Conservation (phyloP, 2,888 invertebrate species). For the Conistra vaccinii region DNA sequence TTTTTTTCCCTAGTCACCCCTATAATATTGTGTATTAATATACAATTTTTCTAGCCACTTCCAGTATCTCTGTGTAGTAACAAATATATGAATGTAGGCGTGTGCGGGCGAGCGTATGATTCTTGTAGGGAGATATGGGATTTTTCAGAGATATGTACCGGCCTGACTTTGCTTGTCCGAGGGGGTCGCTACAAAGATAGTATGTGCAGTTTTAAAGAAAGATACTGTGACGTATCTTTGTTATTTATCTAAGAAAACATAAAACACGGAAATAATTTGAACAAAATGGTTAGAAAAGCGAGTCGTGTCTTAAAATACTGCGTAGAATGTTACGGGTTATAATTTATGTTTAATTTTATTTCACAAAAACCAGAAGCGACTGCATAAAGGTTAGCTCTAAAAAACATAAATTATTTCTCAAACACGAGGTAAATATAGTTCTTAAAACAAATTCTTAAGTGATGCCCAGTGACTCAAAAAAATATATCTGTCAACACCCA, state of each 20-base stretch:
- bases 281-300: background rate
- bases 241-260: conserved; percentile 39
- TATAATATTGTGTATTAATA: too few relatives aligned
- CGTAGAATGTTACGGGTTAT: background rate
- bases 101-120: conserved; percentile 88
- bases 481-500: background rate
- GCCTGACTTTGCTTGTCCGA: conserved; percentile 81
- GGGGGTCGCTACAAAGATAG: conserved; percentile 68
- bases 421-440: background rate
- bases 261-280: conserved; percentile 1
- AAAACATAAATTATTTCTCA: background rate
- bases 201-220: conserved; percentile 44
- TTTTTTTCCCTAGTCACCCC: too few relatives aligned
- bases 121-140: conserved; percentile 87
- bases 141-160: conserved; percentile 84
- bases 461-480: background rate
- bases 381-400: background rate
- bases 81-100: conserved; percentile 76
- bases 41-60: conserved; percentile 27
- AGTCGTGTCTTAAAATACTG: background rate
- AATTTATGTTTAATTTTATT: background rate
- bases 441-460: background rate
- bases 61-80: conserved; percentile 47
- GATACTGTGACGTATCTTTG: conserved; percentile 9
- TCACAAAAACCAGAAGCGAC: background rate